A percentile compares a stretch with the other conserved stretches of the same genome.
Evolutionary conservation across 2,113 vertebrate genomes (phyloP).

Genomic region (Aptenodytes patagonicus): DNA sequence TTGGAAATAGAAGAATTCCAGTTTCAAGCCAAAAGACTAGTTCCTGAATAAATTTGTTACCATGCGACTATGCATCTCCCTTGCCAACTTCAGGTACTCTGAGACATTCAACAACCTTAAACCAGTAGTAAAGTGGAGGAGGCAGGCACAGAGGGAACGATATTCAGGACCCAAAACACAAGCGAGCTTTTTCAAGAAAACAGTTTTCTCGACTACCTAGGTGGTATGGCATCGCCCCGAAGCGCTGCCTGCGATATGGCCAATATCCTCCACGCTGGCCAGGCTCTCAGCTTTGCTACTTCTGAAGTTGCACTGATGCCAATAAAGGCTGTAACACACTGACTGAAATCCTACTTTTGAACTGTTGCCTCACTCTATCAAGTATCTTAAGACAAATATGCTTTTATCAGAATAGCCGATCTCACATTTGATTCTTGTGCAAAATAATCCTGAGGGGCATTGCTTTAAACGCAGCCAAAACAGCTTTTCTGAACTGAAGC

Average conservation of each 20-base stretch:
- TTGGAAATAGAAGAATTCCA: background rate
- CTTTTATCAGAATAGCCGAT: background rate
- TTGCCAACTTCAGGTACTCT: background rate
- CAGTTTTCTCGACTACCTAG: background rate
- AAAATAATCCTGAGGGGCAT: background rate
- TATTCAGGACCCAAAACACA: background rate
- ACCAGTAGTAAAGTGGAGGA: background rate
- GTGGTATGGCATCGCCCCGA: background rate
- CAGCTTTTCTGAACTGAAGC: background rate
- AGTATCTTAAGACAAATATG: background rate
- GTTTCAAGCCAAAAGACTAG: background rate
- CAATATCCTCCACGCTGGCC: accelerated
- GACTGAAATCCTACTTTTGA: background rate
- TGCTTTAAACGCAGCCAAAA: background rate
- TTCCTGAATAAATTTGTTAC: background rate
- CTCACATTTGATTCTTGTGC: background rate
- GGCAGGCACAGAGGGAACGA: background rate
- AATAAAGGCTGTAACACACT: background rate
- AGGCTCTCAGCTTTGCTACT: background rate
- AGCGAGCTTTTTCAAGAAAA: background rate
- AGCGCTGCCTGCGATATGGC: accelerated
- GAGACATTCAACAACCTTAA: background rate
- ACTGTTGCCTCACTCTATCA: background rate
- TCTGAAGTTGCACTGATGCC: background rate
- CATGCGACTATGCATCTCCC: background rate